Base-by-base conservation (phyloP, 2,797 vertebrate species). In the Oreochromis mossambicus region DNA sequence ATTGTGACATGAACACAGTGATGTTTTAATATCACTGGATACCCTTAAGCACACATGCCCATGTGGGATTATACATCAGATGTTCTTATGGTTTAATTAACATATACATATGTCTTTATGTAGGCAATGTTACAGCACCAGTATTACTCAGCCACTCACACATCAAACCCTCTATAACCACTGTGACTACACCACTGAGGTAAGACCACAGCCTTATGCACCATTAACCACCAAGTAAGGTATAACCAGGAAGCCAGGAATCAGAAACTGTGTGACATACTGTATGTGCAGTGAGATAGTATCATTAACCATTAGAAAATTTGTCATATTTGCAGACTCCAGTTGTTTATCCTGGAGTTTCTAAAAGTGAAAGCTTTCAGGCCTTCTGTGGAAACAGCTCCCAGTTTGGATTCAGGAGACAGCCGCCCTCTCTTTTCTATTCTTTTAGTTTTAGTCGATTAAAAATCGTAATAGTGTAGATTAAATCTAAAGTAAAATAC, bases 141-240 rank as follows among this genome's bases (percentile, higher is more conserved):
- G 66, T 9, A 10, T 21, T 76, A 41, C 12, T 79, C 56, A 50
- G 36, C 79, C 51, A 75, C 73, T 75, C 85, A 78, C 89, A 89
- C 50, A 14, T 77, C 14, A 80, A 82, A 87, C 52, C 86, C 56
- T 41, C 51, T 50, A 13, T 52, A 11, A 76, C 75, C 19, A 46
- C 87, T 48, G 46, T 50, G 14, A 83, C 63, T 19, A 83, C 89
- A 82, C 89, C 93, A 76, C 78, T 85, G 32, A 94, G 93, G 96
- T 96, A 89, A 89, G 66, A 7, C 10, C 63, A 76, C 12, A 68
- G 6, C 17, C 11, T 52, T 5, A 24, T 5, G 21, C 46, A 34
- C 24, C 17, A 51, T 32, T 75, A 51, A 34, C 46, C 11, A 32
- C 0, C 46, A 1, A 50, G 17, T 32, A 14, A 50, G 56, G 6